A percentile compares a stretch with the other conserved stretches of the same genome.
Conservation (phyloP, 2,888 invertebrate genomes). For the Lochmaea crataegi region DNA sequence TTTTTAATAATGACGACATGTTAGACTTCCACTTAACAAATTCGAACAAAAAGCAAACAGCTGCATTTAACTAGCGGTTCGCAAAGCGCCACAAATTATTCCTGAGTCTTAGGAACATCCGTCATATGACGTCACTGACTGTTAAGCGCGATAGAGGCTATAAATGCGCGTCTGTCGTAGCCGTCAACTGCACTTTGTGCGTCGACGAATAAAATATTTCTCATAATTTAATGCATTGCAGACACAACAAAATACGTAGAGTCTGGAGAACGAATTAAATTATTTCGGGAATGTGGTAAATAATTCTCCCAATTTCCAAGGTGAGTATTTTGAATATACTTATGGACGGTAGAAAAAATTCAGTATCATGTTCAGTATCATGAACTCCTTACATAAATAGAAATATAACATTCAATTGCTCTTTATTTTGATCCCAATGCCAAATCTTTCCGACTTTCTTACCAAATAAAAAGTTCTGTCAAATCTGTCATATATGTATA, state of each 20-base stretch:
- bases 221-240: slow-evolving; percentile 43
- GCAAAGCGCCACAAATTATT: slow-evolving; percentile 11
- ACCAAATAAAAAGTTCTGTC: too few relatives aligned
- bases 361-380: too few relatives aligned
- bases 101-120: slow-evolving; percentile 8
- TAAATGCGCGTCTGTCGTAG: slow-evolving; percentile 34
- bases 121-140: slow-evolving; percentile 17
- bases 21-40: neutral
- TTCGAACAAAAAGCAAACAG: neutral
- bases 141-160: slow-evolving; percentile 10
- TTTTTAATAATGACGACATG: neutral
- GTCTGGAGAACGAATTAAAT: slow-evolving; percentile 27
- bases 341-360: too few relatives aligned
- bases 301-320: neutral
- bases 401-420: too few relatives aligned
- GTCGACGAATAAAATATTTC: slow-evolving; percentile 44
- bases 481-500: too few relatives aligned
- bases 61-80: slow-evolving; percentile 8
- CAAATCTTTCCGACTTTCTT: too few relatives aligned
- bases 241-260: slow-evolving; percentile 37
- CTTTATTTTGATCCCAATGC: too few relatives aligned
- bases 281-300: slow-evolving; percentile 3
- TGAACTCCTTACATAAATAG: too few relatives aligned
- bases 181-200: slow-evolving; percentile 39
- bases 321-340: neutral